Base-by-base conservation (phyloP, 2,888 invertebrate species). In the Heliconius erato region DNA sequence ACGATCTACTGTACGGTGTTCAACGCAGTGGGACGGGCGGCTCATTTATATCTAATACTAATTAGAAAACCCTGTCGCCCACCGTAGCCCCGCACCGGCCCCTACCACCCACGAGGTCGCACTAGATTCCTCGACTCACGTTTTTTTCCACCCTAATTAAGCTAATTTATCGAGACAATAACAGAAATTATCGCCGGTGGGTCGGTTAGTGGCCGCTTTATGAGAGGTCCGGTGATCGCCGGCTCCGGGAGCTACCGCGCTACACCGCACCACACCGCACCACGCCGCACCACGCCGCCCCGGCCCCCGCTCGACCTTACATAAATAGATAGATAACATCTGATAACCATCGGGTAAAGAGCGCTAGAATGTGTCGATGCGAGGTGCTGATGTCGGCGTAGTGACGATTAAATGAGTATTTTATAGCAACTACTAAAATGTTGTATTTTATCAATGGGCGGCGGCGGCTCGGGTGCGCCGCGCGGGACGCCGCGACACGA, bases 121-220 rank as follows among this genome's bases (percentile, higher is more conserved):
- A 90, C 94, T 95, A 95, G 94, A 94, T 94, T 93, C 94, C 93
- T 89, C 91, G 90, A 91, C 91, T 89, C 91, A 89, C 89, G 90
- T 90, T 94, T 93, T 94, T 95, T 94, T 94, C 94, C 94, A 93
- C 95, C 94, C 95, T 94, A 95, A 95, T 95, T 95, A 95, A 94
- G 92, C 93, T 95, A 95, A 95, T 95, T 95, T 95, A 95, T 95
- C 92, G 95, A 92, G 93, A 94, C 95, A 94, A 94, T 94, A 93
- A 93, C 92, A 91, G 92, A 92, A 95, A 93, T 94, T 93, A 95
- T 95, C 92, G 93, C 89, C 88, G 88, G 87, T 87, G 87, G 88
- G 87, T 83, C 91, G 90, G 92, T 90, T 88, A 89, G 88, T 89
- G 93, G 85, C 91, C 93, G 91, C 92, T 94, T 94, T 95, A 95